Evolutionary conservation across 2,888 invertebrate species (phyloP).

Genomic region (Molorchus minor): DNA sequence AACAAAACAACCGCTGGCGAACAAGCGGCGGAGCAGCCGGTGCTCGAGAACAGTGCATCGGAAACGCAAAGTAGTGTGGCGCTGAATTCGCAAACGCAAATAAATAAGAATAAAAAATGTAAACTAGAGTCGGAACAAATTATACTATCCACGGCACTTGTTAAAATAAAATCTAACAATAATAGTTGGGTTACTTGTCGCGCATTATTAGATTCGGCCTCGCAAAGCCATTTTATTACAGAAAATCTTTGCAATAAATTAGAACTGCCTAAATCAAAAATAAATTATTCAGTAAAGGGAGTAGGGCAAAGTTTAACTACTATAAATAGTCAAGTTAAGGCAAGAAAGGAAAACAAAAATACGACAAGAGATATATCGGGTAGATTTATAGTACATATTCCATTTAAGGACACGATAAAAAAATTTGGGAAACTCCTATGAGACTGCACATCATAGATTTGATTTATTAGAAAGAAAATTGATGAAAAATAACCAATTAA

Average conservation of each 20-base stretch:
- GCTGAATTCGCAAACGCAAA: background rate
- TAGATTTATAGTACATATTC: background rate
- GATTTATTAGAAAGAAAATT: background rate
- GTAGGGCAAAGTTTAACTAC: background rate
- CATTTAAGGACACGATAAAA: background rate
- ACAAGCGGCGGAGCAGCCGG: background rate
- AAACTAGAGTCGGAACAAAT: background rate
- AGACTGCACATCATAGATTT: conserved; percentile 1
- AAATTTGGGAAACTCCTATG: background rate
- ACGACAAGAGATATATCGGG: background rate
- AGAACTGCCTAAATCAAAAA: too few relatives aligned
- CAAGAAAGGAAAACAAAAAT: conserved; percentile 3
- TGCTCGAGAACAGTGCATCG: background rate
- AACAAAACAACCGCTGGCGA: background rate
- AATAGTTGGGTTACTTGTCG: too few relatives aligned
- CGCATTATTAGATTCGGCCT: too few relatives aligned
- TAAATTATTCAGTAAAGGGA: too few relatives aligned
- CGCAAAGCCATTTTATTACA: background rate
- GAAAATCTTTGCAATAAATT: background rate
- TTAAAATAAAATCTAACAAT: too few relatives aligned
- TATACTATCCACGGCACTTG: too few relatives aligned
- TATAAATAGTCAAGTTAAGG: conserved; percentile 16
- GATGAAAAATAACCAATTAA: background rate
- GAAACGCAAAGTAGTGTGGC: background rate
- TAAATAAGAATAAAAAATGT: background rate